Conservation (phyloP, 2,888 invertebrate genomes). For the Therioaphis trifolii region DNA sequence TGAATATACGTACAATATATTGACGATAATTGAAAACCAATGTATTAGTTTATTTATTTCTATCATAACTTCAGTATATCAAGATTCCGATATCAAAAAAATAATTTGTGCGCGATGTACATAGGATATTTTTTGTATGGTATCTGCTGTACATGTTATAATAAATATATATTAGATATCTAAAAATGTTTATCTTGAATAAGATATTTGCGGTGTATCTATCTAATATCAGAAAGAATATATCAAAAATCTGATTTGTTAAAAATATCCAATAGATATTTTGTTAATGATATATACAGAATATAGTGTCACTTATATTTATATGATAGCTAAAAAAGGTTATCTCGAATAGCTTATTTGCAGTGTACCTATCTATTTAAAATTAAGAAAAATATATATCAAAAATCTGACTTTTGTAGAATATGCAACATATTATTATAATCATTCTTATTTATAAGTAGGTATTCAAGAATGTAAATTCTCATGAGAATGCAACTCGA, state of each 20-base stretch:
- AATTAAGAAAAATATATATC: not conserved
- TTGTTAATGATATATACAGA: too few species aligned
- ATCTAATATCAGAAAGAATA: not conserved
- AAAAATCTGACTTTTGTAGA: not conserved
- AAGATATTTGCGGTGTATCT: not conserved
- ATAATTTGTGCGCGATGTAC: not conserved
- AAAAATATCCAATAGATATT: too few species aligned
- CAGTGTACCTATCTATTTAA: not conserved
- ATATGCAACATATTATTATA: too few species aligned
- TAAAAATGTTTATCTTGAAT: constrained; percentile 1
- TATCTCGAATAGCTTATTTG: not conserved
- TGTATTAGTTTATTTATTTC: not conserved
- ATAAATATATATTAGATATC: not conserved
- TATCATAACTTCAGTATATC: not conserved
- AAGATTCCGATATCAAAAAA: constrained; percentile 1
- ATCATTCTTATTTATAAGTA: too few species aligned
- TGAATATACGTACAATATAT: not conserved
- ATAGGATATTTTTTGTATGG: not conserved
- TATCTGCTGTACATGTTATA: not conserved
- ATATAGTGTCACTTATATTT: not conserved
- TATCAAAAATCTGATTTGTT: constrained; percentile 11
- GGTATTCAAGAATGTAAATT: too few species aligned
- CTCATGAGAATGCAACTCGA: too few species aligned
- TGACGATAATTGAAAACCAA: not conserved
- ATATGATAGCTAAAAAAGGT: not conserved